phyloP scores from a whole-genome alignment of 2,113 vertebrate genomes.

The Cavia porcellus region DNA sequence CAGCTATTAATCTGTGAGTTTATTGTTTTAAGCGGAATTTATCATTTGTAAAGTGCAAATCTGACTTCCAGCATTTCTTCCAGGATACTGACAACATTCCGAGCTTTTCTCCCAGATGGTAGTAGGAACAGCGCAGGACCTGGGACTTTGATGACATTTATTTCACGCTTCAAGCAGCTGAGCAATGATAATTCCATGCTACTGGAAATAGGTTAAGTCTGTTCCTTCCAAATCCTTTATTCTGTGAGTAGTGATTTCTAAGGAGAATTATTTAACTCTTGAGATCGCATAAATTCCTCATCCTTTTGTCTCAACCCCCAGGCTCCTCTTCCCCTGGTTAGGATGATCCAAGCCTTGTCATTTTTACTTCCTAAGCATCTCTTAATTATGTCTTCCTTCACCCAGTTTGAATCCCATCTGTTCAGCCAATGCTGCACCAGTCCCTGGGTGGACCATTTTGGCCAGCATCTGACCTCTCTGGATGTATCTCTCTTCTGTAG shows the following conservation, averaged over 20 bases:
- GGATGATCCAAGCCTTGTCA: background rate
- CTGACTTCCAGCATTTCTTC: constrained; percentile 48
- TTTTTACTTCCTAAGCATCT: background rate
- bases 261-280: background rate
- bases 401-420: background rate
- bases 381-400: background rate
- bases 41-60: constrained; percentile 6
- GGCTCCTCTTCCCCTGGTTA: background rate
- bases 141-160: background rate
- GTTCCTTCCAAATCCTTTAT: background rate
- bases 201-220: background rate
- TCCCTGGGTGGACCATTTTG: background rate
- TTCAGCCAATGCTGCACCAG: background rate
- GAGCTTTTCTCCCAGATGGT: background rate
- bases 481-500: background rate
- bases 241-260: background rate
- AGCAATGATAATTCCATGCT: background rate
- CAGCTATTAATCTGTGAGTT: background rate
- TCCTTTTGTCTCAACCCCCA: background rate
- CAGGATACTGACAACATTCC: background rate
- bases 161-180: background rate
- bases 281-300: background rate
- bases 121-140: background rate
- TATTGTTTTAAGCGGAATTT: constrained; percentile 44
- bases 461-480: background rate